Evolutionary conservation across 2,888 invertebrate species (phyloP).

Genomic region (Beris morrisii): DNA sequence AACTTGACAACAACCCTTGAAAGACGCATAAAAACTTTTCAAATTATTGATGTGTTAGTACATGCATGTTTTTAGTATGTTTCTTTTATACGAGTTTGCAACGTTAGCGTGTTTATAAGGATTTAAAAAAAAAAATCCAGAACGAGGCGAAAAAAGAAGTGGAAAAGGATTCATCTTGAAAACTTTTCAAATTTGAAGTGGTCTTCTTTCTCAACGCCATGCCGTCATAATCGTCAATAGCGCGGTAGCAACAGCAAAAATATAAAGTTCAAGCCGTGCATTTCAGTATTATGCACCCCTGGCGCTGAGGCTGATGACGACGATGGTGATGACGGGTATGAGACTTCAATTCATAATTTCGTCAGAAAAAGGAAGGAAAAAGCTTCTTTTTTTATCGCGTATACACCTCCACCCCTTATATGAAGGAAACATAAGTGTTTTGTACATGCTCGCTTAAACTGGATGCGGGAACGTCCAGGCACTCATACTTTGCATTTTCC

Average conservation of each 20-base stretch:
- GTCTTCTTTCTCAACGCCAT: slow-evolving; percentile 24
- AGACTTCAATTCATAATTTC: slow-evolving; percentile 28
- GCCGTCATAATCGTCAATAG: slow-evolving; percentile 21
- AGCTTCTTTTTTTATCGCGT: slow-evolving; percentile 19
- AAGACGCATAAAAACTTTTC: slow-evolving; percentile 34
- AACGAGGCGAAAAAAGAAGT: slow-evolving; percentile 16
- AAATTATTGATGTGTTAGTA: slow-evolving; percentile 37
- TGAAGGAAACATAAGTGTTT: slow-evolving; percentile 32
- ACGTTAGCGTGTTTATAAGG: slow-evolving; percentile 34
- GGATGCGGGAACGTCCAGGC: slow-evolving; percentile 24
- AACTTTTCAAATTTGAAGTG: slow-evolving; percentile 39
- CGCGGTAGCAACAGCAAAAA: too few species aligned
- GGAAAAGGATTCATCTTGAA: slow-evolving; percentile 39
- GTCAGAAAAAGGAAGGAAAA: slow-evolving; percentile 31
- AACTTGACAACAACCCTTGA: slow-evolving; percentile 39
- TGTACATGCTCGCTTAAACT: slow-evolving; percentile 33
- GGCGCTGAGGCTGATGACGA: too few species aligned
- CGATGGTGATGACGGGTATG: slow-evolving; percentile 25
- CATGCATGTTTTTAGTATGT: slow-evolving; percentile 25
- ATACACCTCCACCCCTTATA: slow-evolving; percentile 29
- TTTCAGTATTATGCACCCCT: slow-evolving; percentile 6
- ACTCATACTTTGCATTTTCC: slow-evolving; percentile 5
- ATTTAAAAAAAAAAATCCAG: neutral
- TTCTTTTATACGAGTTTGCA: slow-evolving; percentile 19
- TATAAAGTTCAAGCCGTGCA: too few species aligned